These are phyloP conservation scores for Augochlorella aurata DNA, from an alignment of 2,888 invertebrate genomes.

Conservation along the genomic window DNA sequence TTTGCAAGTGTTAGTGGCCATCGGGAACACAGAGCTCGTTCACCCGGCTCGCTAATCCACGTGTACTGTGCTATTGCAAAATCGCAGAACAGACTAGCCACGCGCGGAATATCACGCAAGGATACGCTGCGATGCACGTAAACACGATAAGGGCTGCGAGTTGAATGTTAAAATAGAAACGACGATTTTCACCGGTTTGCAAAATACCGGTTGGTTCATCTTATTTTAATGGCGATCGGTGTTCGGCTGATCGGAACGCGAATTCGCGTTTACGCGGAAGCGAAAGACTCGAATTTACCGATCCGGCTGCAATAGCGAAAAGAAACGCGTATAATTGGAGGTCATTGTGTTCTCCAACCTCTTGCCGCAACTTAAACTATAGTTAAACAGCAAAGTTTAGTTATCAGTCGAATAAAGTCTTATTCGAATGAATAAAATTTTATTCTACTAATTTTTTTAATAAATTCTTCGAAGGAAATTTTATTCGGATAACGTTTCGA, in stretches of 20 bases:
- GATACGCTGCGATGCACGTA: slow-evolving; percentile 53
- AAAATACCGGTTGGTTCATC: slow-evolving; percentile 43
- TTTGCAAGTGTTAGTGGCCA: no score
- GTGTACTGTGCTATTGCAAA: slow-evolving; percentile 57
- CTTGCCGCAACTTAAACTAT: no score
- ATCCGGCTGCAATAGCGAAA: no score
- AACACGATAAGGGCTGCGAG: slow-evolving; percentile 42
- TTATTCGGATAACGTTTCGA: no score
- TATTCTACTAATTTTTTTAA: no score
- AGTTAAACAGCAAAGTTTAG: no score
- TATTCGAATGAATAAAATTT: no score
- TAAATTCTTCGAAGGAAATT: no score
- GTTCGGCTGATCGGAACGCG: not conserved
- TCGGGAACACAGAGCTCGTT: slow-evolving; percentile 24
- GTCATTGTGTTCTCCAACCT: no score
- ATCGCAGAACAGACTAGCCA: slow-evolving; percentile 54
- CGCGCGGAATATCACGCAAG: slow-evolving; percentile 57
- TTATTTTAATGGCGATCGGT: not conserved
- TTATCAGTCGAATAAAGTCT: no score
- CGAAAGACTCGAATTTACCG: not conserved
- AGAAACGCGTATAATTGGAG: no score
- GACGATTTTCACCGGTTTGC: slow-evolving; percentile 55
- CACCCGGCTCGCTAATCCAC: slow-evolving; percentile 39
- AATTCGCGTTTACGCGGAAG: not conserved
- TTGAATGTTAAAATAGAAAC: slow-evolving; percentile 62